phyloP scores from a whole-genome alignment of 2,888 invertebrate genomes.

The Spilosoma lubricipeda region DNA sequence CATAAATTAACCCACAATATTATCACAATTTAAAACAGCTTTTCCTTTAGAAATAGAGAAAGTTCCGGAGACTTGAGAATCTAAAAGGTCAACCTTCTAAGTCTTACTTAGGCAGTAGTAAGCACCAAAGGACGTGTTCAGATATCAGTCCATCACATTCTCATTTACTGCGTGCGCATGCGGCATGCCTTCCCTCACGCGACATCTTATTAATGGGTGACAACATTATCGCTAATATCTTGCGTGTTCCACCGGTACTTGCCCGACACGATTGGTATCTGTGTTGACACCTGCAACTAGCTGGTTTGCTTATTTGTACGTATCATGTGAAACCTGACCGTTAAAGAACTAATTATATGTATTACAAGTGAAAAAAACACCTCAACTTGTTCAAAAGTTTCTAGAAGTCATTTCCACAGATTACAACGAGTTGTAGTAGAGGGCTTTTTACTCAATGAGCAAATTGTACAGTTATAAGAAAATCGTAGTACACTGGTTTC shows the following conservation, averaged over 20 bases:
- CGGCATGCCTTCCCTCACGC: conserved; percentile 34
- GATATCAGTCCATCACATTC: conserved; percentile 33
- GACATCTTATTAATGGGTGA: conserved; percentile 56
- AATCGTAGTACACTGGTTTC: not conserved
- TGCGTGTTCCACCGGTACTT: conserved; percentile 51
- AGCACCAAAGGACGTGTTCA: conserved; percentile 6
- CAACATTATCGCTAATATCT: conserved; percentile 60
- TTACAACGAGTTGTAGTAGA: not conserved
- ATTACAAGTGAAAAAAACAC: not conserved
- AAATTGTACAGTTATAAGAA: not conserved
- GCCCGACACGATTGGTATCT: conserved; percentile 58
- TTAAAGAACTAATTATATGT: conserved; percentile 26
- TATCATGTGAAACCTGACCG: conserved; percentile 33
- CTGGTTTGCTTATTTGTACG: conserved; percentile 37
- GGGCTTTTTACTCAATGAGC: not conserved
- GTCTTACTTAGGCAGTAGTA: conserved; percentile 7
- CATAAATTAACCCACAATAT: not conserved
- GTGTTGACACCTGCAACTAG: conserved; percentile 53
- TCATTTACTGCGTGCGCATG: conserved; percentile 37
- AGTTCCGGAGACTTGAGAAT: not conserved
- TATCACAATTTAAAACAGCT: not conserved
- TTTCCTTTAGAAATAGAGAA: not conserved
- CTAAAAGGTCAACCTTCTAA: conserved; percentile 11
- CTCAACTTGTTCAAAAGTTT: not conserved
- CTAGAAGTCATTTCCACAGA: not conserved